These are phyloP conservation scores for Yponomeuta sedellus DNA, from an alignment of 2,888 invertebrate genomes.

Conservation along the genomic window DNA sequence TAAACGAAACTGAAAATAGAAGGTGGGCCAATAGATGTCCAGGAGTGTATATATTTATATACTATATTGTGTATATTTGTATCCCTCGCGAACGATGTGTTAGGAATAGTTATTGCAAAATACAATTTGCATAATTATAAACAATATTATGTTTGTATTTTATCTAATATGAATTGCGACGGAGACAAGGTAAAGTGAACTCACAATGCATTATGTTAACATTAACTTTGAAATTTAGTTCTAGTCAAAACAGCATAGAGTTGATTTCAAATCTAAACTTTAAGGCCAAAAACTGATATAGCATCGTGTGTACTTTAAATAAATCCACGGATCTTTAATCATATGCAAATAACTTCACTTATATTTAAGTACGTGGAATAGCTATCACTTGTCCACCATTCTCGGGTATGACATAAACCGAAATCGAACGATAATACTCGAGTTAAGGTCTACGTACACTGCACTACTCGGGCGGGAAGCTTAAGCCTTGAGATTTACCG, in stretches of 20 bases:
- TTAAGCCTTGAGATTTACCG: not conserved
- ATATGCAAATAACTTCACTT: not conserved
- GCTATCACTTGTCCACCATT: slow-evolving; percentile 5
- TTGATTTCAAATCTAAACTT: not conserved
- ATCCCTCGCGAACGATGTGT: too few relatives aligned
- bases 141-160: too few relatives aligned
- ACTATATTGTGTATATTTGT: too few relatives aligned
- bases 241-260: too few relatives aligned
- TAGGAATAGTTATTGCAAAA: too few relatives aligned
- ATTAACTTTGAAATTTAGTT: too few relatives aligned
- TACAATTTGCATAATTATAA: not conserved
- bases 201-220: too few relatives aligned
- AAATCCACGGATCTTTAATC: not conserved
- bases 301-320: not conserved
- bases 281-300: not conserved
- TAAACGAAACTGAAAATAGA: too few relatives aligned
- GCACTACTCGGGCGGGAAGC: not conserved
- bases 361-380: slow-evolving; percentile 2
- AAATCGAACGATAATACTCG: slow-evolving; percentile 12
- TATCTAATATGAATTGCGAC: too few relatives aligned
- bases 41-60: too few relatives aligned
- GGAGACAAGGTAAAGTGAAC: too few relatives aligned
- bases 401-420: slow-evolving; percentile 12
- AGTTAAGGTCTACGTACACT: not conserved
- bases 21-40: too few relatives aligned